Evolutionary conservation across 2,888 invertebrate species (phyloP), one percentile per base, ranked within the genome.

Genomic region (Azorinus chamasolen): DNA sequence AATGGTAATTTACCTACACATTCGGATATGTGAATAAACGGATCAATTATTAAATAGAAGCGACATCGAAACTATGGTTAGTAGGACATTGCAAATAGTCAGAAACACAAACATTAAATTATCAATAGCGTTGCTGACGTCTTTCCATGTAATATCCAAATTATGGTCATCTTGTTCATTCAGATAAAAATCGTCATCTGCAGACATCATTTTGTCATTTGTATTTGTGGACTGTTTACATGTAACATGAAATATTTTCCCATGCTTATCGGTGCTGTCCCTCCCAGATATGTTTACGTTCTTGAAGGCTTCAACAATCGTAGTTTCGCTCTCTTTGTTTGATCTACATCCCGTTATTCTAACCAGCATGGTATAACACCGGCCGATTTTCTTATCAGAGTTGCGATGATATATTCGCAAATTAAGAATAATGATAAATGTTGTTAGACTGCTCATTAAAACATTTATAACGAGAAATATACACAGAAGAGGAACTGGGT

Each of bases 61-160:
- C n/a, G n/a, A n/a, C n/a, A n/a, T n/a, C n/a, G n/a, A n/a, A n/a
- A n/a, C n/a, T n/a, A n/a, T n/a, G n/a, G n/a, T n/a, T n/a, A n/a
- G n/a, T n/a, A n/a, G n/a, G n/a, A n/a, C n/a, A n/a, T n/a, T n/a
- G n/a, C n/a, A n/a, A n/a, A 32, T 6, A 6, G 32, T 32, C 32
- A 32, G 4, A 32, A 32, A 4, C 10, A 57, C 43, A 53, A 54
- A 64, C 45, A 54, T 18, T 14, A 46, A 22, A 18, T 43, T 64
- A 27, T 64, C 64, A 55, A 64, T 55, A 10, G 64, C 55, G 20
- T 45, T 54, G 10, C 54, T 54, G 10, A 64, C 64, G 8, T 54
- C 64, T 55, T 64, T 45, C 64, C 64, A 64, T 5, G 54, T 54
- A 8, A 53, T 16, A 1, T 51, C 43, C 12, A 14, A 32, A 10